Base-by-base conservation (phyloP, 2,113 vertebrate species). In the Chiloscyllium plagiosum region DNA sequence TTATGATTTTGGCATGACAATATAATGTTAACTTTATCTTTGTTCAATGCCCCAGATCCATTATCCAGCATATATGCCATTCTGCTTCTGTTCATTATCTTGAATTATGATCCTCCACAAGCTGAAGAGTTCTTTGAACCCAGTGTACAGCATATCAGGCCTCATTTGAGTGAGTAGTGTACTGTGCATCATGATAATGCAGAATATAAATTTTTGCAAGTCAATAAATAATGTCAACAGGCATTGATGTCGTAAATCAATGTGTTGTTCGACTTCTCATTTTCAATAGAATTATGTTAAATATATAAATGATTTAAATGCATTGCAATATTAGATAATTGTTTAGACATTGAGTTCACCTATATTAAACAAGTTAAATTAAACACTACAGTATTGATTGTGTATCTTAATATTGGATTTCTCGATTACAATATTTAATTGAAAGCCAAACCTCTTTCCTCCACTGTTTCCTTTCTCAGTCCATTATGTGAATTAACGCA, bases 41-140 rank as follows among this genome's bases (percentile, higher is more conserved):
- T 83, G 24, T 96, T 19, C 56, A 22, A 56, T 70, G 87, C 68
- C 96, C 66, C 96, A 99, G 99, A 98, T 99, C 96, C 98, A 98
- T 96, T 97, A 97, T 96, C 97, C 98, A 0, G 97, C 97, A 96
- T 97, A 1, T 98, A 98, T 96, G 96, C 96, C 96, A 96, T 97
- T 96, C 96, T 99, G 92, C 97, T 98, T 8, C 98, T 98, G 22
- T 99, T 99, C 96, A 97, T 98, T 96, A 0, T 97, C 95, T 96
- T 99, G 96, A 99, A 99, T 97, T 99, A 99, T 93, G 98, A 99
- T 90, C 97, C 98, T 86, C 97, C 97, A 37, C 97, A 97, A 95
- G 97, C 95, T 96, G 98, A 98, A 29, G 97, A 98, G 87, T 97
- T 99, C 96, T 99, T 98, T 96, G 97, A 97, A 29, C 96, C 96